Evolutionary conservation across 2,113 vertebrate genomes (phyloP).

Genomic region (Poeciliopsis turrubarensis): DNA sequence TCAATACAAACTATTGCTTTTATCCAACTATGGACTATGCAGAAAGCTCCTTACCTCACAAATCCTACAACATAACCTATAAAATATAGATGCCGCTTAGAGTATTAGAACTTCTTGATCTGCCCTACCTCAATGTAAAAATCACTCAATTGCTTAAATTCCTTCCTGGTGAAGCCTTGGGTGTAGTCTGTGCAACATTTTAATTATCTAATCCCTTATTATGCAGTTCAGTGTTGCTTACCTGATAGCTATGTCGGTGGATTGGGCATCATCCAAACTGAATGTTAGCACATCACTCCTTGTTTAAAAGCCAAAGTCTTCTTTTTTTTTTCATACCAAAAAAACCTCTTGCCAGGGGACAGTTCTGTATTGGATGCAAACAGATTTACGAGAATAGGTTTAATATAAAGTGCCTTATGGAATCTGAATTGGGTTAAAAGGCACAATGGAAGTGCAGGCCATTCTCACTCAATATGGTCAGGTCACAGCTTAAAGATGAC

Average conservation of each 20-base stretch:
- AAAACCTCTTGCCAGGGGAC: too few relatives aligned
- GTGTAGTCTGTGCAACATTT: too few relatives aligned
- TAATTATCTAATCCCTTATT: not conserved
- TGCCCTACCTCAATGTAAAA: not conserved
- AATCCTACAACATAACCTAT: not conserved
- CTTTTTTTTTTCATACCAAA: too few relatives aligned
- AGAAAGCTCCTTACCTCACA: too few relatives aligned
- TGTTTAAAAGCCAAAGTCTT: not conserved
- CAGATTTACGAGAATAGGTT: too few relatives aligned
- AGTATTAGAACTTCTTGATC: not conserved
- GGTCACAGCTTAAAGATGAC: not conserved
- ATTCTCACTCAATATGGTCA: not conserved
- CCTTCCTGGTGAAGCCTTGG: too few relatives aligned
- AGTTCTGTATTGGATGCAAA: too few relatives aligned
- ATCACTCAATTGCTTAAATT: too few relatives aligned
- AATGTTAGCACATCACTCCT: not conserved
- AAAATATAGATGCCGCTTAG: not conserved
- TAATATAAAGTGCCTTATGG: too few relatives aligned
- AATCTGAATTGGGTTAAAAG: not conserved
- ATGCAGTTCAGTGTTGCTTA: not conserved
- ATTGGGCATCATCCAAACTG: not conserved
- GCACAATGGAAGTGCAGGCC: not conserved
- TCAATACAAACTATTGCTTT: not conserved
- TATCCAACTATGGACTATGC: not conserved
- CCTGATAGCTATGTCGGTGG: not conserved